Evolutionary conservation across 2,888 invertebrate species (phyloP).

Genomic region (Meiosimyza decipiens): DNA sequence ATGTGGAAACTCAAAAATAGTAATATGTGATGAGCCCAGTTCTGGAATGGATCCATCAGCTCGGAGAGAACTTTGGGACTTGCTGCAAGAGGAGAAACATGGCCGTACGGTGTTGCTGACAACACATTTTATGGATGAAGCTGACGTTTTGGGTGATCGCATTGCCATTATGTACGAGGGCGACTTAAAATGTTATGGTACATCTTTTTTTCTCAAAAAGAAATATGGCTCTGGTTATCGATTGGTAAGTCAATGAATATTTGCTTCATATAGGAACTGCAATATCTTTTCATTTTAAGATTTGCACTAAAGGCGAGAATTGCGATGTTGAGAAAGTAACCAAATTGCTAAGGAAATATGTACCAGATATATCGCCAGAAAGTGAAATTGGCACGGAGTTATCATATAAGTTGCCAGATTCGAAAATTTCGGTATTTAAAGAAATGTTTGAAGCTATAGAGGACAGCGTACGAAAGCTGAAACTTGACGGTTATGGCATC

Average conservation of each 20-base stretch:
- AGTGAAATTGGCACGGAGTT: slow-evolving; percentile 82
- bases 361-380: slow-evolving; percentile 75
- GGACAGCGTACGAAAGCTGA: slow-evolving; percentile 69
- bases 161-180: slow-evolving; percentile 87
- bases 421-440: slow-evolving; percentile 72
- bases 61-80: slow-evolving; percentile 81
- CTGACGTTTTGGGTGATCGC: slow-evolving; percentile 83
- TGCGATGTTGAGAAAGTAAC: slow-evolving; percentile 71
- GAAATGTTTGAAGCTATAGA: slow-evolving; percentile 78
- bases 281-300: slow-evolving; percentile 47
- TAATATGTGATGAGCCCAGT: slow-evolving; percentile 80
- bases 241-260: slow-evolving; percentile 66
- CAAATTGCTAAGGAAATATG: slow-evolving; percentile 71
- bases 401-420: slow-evolving; percentile 76
- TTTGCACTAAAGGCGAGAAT: slow-evolving; percentile 68
- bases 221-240: slow-evolving; percentile 86
- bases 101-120: slow-evolving; percentile 82
- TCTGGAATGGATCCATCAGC: slow-evolving; percentile 88
- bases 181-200: slow-evolving; percentile 79
- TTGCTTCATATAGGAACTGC: slow-evolving; percentile 47
- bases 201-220: slow-evolving; percentile 80
- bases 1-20: slow-evolving; percentile 77
- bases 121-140: slow-evolving; percentile 90
- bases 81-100: slow-evolving; percentile 76
- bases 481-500: slow-evolving; percentile 83